A percentile compares a stretch with the other conserved stretches of the same genome.
Conservation (phyloP, 1,140 invertebrate genomes). For the Drosophila erecta region DNA sequence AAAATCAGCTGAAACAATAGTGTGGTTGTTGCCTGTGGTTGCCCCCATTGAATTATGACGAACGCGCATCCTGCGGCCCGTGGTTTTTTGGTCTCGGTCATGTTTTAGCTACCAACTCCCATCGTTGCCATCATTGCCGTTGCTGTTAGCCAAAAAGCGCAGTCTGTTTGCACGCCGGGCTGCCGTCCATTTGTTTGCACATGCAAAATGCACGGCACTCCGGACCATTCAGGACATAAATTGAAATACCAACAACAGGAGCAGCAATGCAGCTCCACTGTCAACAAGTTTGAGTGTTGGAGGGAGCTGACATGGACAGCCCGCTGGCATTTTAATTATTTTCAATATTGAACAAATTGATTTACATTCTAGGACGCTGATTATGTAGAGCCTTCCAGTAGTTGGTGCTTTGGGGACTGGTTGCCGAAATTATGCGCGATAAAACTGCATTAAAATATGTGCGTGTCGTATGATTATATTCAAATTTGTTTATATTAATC, state of each 20-base stretch:
- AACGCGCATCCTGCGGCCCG: constrained; percentile 48
- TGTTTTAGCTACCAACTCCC: constrained; percentile 22
- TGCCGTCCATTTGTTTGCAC: constrained; percentile 59
- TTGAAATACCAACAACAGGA: constrained; percentile 57
- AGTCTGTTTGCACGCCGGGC: constrained; percentile 60
- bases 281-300: constrained; percentile 41
- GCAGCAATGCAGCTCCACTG: constrained; percentile 37
- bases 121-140: not conserved
- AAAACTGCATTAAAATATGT: constrained; percentile 74
- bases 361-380: constrained; percentile 78
- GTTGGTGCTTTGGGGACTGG: constrained; percentile 20
- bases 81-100: constrained; percentile 49
- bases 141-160: constrained; percentile 63
- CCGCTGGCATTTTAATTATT: constrained; percentile 80
- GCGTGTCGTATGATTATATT: constrained; percentile 70
- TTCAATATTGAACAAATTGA: constrained; percentile 83
- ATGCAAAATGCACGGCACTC: constrained; percentile 65
- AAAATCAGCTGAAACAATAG: constrained; percentile 81
- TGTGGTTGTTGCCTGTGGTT: constrained; percentile 60
- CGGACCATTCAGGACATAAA: constrained; percentile 60
- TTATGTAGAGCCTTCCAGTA: constrained; percentile 65
- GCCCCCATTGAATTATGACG: constrained; percentile 73
- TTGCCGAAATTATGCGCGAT: constrained; percentile 64
- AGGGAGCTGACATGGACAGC: constrained; percentile 17
- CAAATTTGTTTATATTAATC: constrained; percentile 78